Base-by-base conservation (phyloP, 2,888 invertebrate species). In the Carterocephalus palaemon region DNA sequence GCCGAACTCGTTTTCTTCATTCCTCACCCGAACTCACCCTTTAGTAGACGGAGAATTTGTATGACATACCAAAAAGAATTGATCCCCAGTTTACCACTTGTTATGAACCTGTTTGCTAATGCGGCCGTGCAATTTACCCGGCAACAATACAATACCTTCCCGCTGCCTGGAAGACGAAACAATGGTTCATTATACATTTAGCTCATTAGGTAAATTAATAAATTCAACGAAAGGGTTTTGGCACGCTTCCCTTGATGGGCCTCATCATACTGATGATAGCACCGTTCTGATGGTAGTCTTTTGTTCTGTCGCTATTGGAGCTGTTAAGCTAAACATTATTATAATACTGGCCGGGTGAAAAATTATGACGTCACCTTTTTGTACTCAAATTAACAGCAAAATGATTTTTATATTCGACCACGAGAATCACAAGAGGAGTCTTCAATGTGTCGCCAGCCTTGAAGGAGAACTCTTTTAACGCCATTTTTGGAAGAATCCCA, bases 171-270 rank as follows among this genome's bases (percentile, higher is more conserved):
- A 60, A 62, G 57, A 60, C 58, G 57, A 67, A 71, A 78, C 74
- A 77, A 75, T 70, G 75, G 67, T 67, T 73, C 70, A 72, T 79
- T 75, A 74, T 73, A 60, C 68, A 63, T 71, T 70, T 68, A 70
- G 64, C 73, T 80, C 77, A 73, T 80, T 80, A 74, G 64, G 64
- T 67, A 68, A 76, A 79, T 77, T 72, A 79, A 80, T 77, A 64
- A 75, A 69, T 70, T 67, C 59, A 56, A 61, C 64, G 63, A 64
- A 68, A 67, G 66, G 70, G 70, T 64, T 69, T 66, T 63, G 67
- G 66, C 64, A 62, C 60, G 60, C 60, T 53, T 51, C 50, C 51
- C 51, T 52, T 62, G 62, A 71, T 69, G 62, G 64, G 51, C 32
- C 52, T 62, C 68, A 66, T 75, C 67, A 67, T 63, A 70, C 67